These are phyloP conservation scores for Drosophila falleni DNA, from an alignment of 2,888 invertebrate genomes.

Conservation along the genomic window DNA sequence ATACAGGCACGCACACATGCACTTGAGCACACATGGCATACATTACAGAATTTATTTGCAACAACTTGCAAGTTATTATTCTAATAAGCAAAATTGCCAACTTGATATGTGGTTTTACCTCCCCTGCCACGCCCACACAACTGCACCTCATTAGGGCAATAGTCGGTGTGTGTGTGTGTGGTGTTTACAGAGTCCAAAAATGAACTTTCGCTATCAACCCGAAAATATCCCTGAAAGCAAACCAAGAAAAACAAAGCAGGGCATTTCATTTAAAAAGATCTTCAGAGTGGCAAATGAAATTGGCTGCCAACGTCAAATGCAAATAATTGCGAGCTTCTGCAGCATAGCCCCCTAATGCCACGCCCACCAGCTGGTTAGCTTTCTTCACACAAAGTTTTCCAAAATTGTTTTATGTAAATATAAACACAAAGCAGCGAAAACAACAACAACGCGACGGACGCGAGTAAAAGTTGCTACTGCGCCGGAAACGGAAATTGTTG, in stretches of 20 bases:
- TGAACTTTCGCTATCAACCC: slow-evolving; percentile 30
- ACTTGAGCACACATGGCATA: slow-evolving; percentile 10
- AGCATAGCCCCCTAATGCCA: slow-evolving; percentile 13
- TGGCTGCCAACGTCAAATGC: slow-evolving; percentile 56
- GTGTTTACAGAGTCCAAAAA: slow-evolving; percentile 39
- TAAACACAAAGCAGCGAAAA: slow-evolving; percentile 59
- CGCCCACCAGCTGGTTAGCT: slow-evolving; percentile 47
- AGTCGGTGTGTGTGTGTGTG: slow-evolving; percentile 6
- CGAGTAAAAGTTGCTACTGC: slow-evolving; percentile 47
- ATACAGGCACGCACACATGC: slow-evolving; percentile 7
- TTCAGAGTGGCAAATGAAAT: slow-evolving; percentile 56
- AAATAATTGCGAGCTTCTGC: slow-evolving; percentile 64
- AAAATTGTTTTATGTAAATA: slow-evolving; percentile 80
- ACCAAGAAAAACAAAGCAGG: slow-evolving; percentile 14
- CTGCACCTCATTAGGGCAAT: slow-evolving; percentile 29
- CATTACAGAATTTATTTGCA: slow-evolving; percentile 45
- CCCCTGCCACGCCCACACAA: slow-evolving; percentile 16
- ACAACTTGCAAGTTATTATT: slow-evolving; percentile 43
- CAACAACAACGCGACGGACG: slow-evolving; percentile 28
- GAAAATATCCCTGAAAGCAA: slow-evolving; percentile 47
- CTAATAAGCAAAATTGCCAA: slow-evolving; percentile 39
- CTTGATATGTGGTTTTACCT: slow-evolving; percentile 4
- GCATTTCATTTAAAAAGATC: slow-evolving; percentile 27
- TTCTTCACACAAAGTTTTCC: slow-evolving; percentile 59
- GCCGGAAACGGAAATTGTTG: slow-evolving; percentile 79